These are phyloP conservation scores for Ardeotis arabs DNA, from an alignment of 2,113 vertebrate species.

Conservation along the genomic window DNA sequence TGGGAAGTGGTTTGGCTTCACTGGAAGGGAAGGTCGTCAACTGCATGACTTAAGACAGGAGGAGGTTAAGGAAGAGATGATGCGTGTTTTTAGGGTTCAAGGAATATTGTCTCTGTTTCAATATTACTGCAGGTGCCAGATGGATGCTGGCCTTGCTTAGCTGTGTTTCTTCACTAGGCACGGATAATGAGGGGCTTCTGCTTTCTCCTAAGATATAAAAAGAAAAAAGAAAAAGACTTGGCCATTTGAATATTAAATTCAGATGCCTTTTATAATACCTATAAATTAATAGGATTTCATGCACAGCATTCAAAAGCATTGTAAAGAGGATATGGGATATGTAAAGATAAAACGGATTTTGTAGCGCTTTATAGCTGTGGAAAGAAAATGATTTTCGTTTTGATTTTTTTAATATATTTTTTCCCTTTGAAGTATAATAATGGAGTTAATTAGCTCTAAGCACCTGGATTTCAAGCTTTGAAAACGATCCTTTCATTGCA, in stretches of 20 bases:
- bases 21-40: background rate
- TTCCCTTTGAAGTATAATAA: slow-evolving; percentile 61
- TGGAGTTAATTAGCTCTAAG: slow-evolving; percentile 59
- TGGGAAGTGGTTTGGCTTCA: background rate
- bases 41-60: background rate
- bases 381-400: slow-evolving; percentile 50
- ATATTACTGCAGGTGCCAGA: background rate
- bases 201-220: background rate
- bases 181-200: background rate
- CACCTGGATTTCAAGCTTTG: slow-evolving; percentile 53
- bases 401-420: slow-evolving; percentile 28
- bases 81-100: background rate
- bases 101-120: background rate
- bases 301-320: slow-evolving; percentile 38
- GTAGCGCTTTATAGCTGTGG: background rate
- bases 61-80: background rate
- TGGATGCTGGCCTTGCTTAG: background rate
- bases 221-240: background rate
- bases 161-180: background rate
- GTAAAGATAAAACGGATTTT: slow-evolving; percentile 62
- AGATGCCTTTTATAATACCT: slow-evolving; percentile 39
- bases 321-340: slow-evolving; percentile 42
- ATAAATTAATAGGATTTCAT: slow-evolving; percentile 67
- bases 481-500: slow-evolving; percentile 8
- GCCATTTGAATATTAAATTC: slow-evolving; percentile 40